These are phyloP conservation scores for Chaenocephalus aceratus DNA, from an alignment of 2,113 vertebrate genomes.

Conservation along the genomic window DNA sequence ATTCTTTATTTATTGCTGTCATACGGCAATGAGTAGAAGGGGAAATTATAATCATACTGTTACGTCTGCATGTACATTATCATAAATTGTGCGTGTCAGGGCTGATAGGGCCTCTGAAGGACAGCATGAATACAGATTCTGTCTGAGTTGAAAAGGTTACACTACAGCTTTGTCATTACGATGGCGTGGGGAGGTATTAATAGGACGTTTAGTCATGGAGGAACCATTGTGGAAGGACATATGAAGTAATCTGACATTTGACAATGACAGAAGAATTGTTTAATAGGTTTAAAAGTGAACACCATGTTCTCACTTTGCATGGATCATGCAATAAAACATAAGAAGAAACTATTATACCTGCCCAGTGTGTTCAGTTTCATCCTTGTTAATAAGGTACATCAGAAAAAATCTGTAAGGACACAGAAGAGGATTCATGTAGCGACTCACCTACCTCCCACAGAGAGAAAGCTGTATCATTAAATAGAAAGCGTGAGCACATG, in stretches of 20 bases:
- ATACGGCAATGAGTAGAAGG: neutral
- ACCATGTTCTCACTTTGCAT: slow-evolving; percentile 3
- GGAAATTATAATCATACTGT: slow-evolving; percentile 23
- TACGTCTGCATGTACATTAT: slow-evolving; percentile 33
- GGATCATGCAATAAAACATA: slow-evolving; percentile 27
- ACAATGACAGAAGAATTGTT: slow-evolving; percentile 11
- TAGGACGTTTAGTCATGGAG: slow-evolving; percentile 39
- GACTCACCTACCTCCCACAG: neutral
- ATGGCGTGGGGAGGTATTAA: slow-evolving; percentile 46
- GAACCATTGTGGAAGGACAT: neutral
- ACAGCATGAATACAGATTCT: slow-evolving; percentile 47
- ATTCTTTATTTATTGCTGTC: neutral
- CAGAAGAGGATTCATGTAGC: slow-evolving; percentile 20
- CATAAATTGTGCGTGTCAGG: slow-evolving; percentile 37
- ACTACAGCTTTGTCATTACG: slow-evolving; percentile 34
- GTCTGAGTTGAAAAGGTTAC: slow-evolving; percentile 65
- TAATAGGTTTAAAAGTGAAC: slow-evolving; percentile 11
- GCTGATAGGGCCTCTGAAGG: slow-evolving; percentile 46
- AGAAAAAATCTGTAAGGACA: slow-evolving; percentile 80
- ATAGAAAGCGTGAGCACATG: slow-evolving; percentile 6
- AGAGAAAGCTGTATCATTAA: neutral
- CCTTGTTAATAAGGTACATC: slow-evolving; percentile 86
- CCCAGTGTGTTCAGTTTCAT: slow-evolving; percentile 85
- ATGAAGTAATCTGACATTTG: slow-evolving; percentile 24
- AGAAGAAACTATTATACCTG: slow-evolving; percentile 74